Percentiles rank a stretch among this genome's conserved stretches.
Conservation (phyloP, 2,888 invertebrate species). For the Gortyna flavago region DNA sequence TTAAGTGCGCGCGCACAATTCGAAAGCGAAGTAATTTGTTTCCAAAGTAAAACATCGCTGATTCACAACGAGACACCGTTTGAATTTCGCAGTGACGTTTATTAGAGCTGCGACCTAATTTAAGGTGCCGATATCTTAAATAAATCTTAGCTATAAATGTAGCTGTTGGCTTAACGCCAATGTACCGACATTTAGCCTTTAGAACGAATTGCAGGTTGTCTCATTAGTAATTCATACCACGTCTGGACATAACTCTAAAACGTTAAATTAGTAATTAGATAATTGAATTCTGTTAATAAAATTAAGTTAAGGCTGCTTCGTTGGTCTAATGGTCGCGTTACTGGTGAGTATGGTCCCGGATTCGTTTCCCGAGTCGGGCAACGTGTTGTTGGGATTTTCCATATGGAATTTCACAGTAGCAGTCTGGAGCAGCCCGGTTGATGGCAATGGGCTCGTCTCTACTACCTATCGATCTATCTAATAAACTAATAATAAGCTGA, state of each 20-base stretch:
- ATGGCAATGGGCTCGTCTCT: background rate
- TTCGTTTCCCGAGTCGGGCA: background rate
- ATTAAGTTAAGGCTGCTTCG: background rate
- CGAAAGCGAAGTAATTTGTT: slow-evolving; percentile 12
- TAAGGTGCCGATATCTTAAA: background rate
- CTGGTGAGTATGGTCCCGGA: background rate
- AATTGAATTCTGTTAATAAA: slow-evolving; percentile 17
- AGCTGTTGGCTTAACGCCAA: slow-evolving; percentile 23
- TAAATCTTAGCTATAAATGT: slow-evolving; percentile 8
- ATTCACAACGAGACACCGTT: background rate
- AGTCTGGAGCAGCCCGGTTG: background rate
- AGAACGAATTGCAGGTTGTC: background rate
- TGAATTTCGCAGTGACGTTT: background rate
- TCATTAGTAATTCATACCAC: slow-evolving; percentile 17
- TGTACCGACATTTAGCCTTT: slow-evolving; percentile 10
- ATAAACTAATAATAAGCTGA: no score
- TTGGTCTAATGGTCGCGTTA: background rate
- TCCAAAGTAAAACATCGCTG: background rate
- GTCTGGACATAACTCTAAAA: slow-evolving; percentile 10
- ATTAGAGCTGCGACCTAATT: background rate
- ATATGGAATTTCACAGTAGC: background rate
- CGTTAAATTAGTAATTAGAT: slow-evolving; percentile 12
- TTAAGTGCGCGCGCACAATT: slow-evolving; percentile 1
- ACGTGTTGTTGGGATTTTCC: no score
- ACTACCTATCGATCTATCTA: no score